phyloP scores from a whole-genome alignment of 2,797 vertebrate genomes.

The Chiroxiphia lanceolata region DNA sequence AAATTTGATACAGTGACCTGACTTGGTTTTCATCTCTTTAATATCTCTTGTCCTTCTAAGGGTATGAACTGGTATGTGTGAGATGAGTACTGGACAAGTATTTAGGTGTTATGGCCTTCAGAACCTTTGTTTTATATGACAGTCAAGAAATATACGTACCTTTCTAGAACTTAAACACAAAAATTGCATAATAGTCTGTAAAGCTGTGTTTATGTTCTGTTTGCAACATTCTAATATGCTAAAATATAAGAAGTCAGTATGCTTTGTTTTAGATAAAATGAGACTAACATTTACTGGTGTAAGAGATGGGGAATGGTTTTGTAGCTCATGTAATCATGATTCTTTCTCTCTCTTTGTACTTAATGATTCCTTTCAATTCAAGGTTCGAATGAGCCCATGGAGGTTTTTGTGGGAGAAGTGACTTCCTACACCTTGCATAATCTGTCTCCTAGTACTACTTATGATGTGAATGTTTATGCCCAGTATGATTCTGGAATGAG shows the following conservation, averaged over 20 bases:
- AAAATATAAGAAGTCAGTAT: neutral
- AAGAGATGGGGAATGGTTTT: neutral
- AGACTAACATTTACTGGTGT: neutral
- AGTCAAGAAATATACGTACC: neutral
- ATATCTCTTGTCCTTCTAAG: neutral
- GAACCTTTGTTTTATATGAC: neutral
- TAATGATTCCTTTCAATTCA: slow-evolving; percentile 18
- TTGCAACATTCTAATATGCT: neutral
- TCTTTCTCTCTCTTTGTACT: neutral
- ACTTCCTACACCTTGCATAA: slow-evolving; percentile 90
- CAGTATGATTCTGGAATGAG: slow-evolving; percentile 91
- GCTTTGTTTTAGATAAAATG: neutral
- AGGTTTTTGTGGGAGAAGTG: slow-evolving; percentile 93
- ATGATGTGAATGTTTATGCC: slow-evolving; percentile 89
- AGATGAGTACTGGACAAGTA: neutral
- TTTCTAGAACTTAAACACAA: neutral
- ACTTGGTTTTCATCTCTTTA: neutral
- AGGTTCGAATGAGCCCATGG: slow-evolving; percentile 83
- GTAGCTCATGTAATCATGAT: neutral
- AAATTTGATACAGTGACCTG: neutral
- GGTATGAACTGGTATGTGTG: neutral
- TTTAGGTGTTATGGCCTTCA: neutral
- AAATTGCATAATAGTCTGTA: neutral
- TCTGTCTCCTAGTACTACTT: slow-evolving; percentile 90
- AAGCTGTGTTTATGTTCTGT: neutral